A percentile compares a stretch with the other conserved stretches of the same genome.
phyloP scores from a whole-genome alignment of 2,113 vertebrate species.

The Anguilla japonica region DNA sequence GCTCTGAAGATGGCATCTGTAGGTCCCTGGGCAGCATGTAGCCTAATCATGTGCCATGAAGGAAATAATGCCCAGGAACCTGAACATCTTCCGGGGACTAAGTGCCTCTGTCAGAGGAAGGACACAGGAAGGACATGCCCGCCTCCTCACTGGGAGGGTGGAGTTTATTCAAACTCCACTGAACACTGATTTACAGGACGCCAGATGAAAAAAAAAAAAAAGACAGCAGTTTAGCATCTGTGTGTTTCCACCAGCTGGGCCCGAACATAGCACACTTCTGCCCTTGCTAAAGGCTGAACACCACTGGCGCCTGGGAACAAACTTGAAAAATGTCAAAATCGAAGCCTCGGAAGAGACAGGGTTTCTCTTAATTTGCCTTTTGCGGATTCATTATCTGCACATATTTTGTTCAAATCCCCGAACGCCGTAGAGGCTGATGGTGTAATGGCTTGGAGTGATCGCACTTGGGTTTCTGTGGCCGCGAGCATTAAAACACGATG shows the following conservation, averaged over 20 bases:
- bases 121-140: conserved; percentile 3
- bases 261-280: neutral
- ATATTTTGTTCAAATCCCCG: conserved; percentile 56
- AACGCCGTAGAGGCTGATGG: conserved; percentile 61
- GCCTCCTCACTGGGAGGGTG: neutral
- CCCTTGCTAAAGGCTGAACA: neutral
- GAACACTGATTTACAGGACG: neutral
- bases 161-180: neutral
- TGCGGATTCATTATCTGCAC: conserved; percentile 62
- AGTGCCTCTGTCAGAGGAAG: neutral
- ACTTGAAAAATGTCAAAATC: neutral
- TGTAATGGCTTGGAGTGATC: conserved; percentile 66
- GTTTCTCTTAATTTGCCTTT: conserved; percentile 59
- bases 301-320: conserved; percentile 2
- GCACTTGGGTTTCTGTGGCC: conserved; percentile 73
- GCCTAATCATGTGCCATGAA: neutral
- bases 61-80: neutral
- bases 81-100: conserved; percentile 1
- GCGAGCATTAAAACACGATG: conserved; percentile 72
- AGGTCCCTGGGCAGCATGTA: neutral
- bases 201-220: neutral
- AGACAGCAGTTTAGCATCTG: neutral
- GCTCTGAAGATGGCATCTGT: neutral
- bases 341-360: conserved; percentile 20
- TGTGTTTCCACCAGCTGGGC: neutral